Percentiles rank a stretch among this genome's conserved stretches.
Conservation (phyloP, 2,113 vertebrate species). For the Tricholaema leucomelas region DNA sequence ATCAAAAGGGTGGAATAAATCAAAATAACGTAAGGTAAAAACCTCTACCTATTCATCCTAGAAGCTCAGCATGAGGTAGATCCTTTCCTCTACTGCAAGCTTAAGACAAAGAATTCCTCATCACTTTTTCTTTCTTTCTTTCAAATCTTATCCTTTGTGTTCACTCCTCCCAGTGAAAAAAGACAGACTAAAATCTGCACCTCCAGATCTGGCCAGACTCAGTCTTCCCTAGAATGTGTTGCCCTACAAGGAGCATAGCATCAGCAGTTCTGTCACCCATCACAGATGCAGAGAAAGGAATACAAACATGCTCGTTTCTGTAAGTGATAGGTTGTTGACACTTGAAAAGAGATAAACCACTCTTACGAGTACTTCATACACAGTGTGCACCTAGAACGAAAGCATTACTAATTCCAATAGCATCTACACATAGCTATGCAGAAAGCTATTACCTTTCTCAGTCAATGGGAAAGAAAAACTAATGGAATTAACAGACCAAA, state of each 20-base stretch:
- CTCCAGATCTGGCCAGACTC: constrained; percentile 33
- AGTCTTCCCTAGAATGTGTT: constrained; percentile 26
- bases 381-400: not conserved
- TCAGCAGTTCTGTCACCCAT: constrained; percentile 15
- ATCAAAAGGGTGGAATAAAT: not conserved
- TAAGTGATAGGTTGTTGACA: constrained; percentile 23
- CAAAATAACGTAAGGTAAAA: not conserved
- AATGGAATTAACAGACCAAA: not conserved
- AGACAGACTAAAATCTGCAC: constrained; percentile 31
- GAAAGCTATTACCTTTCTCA: not conserved
- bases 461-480: not conserved
- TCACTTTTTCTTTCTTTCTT: constrained; percentile 14
- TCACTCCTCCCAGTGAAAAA: constrained; percentile 8
- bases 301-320: constrained; percentile 24
- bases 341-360: constrained; percentile 46
- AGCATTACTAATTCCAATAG: not conserved
- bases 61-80: not conserved
- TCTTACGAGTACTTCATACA: not conserved
- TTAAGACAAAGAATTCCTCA: not conserved
- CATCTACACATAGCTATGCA: not conserved
- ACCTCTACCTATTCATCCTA: not conserved
- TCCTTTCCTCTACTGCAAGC: not conserved
- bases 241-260: constrained; percentile 5
- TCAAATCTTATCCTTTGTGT: not conserved
- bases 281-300: constrained; percentile 5